These are phyloP conservation scores for Cebidichthys violaceus DNA, from an alignment of 2,113 vertebrate genomes.

Conservation along the genomic window DNA sequence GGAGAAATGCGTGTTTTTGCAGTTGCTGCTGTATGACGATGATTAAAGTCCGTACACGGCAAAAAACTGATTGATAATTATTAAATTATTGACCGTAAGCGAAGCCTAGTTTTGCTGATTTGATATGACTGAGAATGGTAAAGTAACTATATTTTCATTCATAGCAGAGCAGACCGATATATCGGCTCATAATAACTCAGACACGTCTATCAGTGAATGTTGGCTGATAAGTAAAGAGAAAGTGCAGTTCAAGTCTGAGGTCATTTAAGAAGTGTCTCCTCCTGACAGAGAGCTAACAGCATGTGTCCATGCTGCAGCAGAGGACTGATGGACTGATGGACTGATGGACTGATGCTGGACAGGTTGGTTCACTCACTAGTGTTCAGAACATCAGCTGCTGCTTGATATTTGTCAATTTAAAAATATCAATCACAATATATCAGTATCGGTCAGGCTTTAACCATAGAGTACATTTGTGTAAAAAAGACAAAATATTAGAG, in stretches of 20 bases:
- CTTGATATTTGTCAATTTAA: too few species aligned
- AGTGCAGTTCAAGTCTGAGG: neutral
- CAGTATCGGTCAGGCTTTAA: too few species aligned
- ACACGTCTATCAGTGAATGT: neutral
- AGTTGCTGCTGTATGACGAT: neutral
- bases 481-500: too few species aligned
- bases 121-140: neutral
- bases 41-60: neutral
- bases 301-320: too few species aligned
- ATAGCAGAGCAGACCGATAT: neutral
- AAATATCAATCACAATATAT: too few species aligned
- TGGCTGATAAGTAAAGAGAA: neutral
- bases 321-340: too few species aligned
- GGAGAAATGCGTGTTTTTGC: constrained; percentile 15
- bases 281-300: too few species aligned
- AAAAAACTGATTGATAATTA: neutral
- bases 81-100: neutral
- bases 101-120: neutral
- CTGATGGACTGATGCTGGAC: too few species aligned
- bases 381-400: too few species aligned
- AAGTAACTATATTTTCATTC: neutral
- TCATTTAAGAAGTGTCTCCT: neutral
- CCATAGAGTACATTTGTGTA: too few species aligned
- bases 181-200: neutral
- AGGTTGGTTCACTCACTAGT: too few species aligned